Evolutionary conservation across 2,113 vertebrate genomes (phyloP), one percentile per base, ranked within the genome.

Genomic region (Saimiri boliviensis): DNA sequence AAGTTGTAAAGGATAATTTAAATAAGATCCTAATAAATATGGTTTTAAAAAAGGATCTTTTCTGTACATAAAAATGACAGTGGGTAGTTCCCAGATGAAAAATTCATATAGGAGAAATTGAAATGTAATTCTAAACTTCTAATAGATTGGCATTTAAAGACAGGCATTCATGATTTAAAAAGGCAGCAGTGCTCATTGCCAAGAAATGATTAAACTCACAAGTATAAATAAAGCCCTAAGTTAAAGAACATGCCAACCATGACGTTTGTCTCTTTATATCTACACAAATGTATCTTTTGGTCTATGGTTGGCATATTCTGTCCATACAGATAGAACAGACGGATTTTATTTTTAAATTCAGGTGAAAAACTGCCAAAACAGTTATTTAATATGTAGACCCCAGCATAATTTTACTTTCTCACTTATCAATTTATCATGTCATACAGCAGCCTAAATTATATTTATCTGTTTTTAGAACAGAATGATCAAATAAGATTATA

Each of bases 401-500:
- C 49, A 86, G 85, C 19, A 58, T 49, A n/a, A 32, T 45, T 92
- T 96, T 84, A 82, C 19, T 63, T 94, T 89, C 80, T 91, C 30
- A 79, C 13, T 91, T 96, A 90, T 89, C 40, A 96, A 76, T 35
- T 91, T 91, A 74, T 60, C 45, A 81, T 87, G 68, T 82, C 8
- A 86, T 21, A 94, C 1, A 97, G 63, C 81, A 83, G n/a, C 52
- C 70, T 89, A 84, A 79, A 84, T 91, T 87, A 92, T 25, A 95
- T 56, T 77, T 92, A 71, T 60, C 77, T 94, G 58, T 91, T 92
- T 63, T 97, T 30, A 97, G 63, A 95, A 94, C 73, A 94, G 96
- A 95, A 98, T 98, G 96, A 84, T 95, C 80, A 92, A 90, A 71
- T 45, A 92, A 85, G 76, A 95, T 76, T 89, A 86, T 16, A 58